phyloP scores from a whole-genome alignment of 2,888 invertebrate species.

The Habrosyne pyritoides region DNA sequence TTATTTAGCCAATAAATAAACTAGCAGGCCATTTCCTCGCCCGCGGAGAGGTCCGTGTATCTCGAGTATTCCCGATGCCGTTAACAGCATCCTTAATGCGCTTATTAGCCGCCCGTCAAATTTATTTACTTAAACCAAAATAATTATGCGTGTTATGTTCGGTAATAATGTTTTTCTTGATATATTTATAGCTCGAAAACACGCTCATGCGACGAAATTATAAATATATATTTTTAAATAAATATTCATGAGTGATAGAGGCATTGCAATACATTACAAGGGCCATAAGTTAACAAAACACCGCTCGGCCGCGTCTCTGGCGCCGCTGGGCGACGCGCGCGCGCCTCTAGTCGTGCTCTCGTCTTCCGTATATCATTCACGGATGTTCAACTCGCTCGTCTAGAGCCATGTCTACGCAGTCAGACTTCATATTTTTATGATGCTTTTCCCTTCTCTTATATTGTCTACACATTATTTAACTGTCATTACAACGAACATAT shows the following conservation, averaged over 20 bases:
- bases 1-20: constrained; percentile 33
- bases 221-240: constrained; percentile 69
- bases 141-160: constrained; percentile 67
- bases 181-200: constrained; percentile 72
- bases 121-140: constrained; percentile 67
- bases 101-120: constrained; percentile 61
- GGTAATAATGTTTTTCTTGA: constrained; percentile 61
- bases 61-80: constrained; percentile 43
- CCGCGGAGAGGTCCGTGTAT: constrained; percentile 55
- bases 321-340: constrained; percentile 37
- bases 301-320: constrained; percentile 52
- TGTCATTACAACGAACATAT: constrained; percentile 63
- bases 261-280: constrained; percentile 77
- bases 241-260: constrained; percentile 83
- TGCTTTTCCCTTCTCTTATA: constrained; percentile 56
- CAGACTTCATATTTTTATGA: constrained; percentile 75
- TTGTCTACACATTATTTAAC: constrained; percentile 71
- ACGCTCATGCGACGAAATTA: constrained; percentile 59
- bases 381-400: constrained; percentile 48
- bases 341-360: constrained; percentile 28
- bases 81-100: constrained; percentile 66
- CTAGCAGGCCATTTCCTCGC: constrained; percentile 42
- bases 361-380: constrained; percentile 56
- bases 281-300: constrained; percentile 78
- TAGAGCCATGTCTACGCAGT: constrained; percentile 68